Conservation (phyloP, 2,797 vertebrate species). For the Emydoidea blandingii region DNA sequence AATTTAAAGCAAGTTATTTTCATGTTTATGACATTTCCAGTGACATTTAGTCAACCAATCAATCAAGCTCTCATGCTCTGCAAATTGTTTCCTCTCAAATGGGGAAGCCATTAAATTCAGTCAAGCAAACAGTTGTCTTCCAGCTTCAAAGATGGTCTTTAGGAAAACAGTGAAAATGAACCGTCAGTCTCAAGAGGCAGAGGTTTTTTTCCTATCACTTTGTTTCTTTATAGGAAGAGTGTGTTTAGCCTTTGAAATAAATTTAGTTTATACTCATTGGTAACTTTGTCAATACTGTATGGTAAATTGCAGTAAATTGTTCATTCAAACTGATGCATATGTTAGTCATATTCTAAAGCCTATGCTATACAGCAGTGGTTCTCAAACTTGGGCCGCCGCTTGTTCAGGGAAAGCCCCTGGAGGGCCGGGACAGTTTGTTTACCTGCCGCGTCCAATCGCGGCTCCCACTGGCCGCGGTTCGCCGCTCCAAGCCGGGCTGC, state of each 20-base stretch:
- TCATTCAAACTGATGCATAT: neutral
- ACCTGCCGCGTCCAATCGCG: too few relatives aligned
- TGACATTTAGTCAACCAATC: slow-evolving; percentile 58
- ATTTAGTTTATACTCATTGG: neutral
- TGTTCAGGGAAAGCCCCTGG: too few relatives aligned
- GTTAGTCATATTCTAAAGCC: neutral
- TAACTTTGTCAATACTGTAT: neutral
- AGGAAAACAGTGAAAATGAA: slow-evolving; percentile 38
- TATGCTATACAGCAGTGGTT: neutral
- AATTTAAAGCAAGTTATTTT: slow-evolving; percentile 61
- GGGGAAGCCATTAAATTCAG: slow-evolving; percentile 37
- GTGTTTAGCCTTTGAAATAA: neutral
- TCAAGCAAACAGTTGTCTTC: slow-evolving; percentile 32
- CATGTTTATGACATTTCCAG: slow-evolving; percentile 67
- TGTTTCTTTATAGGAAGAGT: slow-evolving; percentile 24
- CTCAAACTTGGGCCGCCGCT: too few relatives aligned
- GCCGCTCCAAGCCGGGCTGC: too few relatives aligned
- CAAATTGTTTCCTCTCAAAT: slow-evolving; percentile 40
- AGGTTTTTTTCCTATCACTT: neutral
- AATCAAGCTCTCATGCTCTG: slow-evolving; percentile 46
- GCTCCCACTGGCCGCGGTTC: too few relatives aligned
- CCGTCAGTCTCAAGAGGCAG: slow-evolving; percentile 43
- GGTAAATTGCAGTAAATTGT: neutral
- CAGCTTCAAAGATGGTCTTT: slow-evolving; percentile 36
- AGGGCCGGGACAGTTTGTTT: too few relatives aligned